Conservation (phyloP, 1,140 invertebrate genomes). For the Ephestia elutella region DNA sequence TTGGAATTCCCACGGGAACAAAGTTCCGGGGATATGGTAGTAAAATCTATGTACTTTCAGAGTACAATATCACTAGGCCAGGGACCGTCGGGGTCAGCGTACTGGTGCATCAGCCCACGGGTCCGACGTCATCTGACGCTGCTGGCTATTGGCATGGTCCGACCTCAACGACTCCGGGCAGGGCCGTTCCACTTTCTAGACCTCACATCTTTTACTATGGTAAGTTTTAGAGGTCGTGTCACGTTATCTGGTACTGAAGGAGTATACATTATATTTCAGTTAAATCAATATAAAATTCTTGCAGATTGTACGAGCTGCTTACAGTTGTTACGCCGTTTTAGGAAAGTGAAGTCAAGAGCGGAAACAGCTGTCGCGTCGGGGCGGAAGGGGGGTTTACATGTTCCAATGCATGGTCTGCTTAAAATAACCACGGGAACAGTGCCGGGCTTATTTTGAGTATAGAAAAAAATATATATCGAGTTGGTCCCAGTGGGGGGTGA, state of each 20-base stretch:
- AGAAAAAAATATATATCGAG: no score
- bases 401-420: no score
- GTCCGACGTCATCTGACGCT: constrained; percentile 35
- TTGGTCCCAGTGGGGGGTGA: no score
- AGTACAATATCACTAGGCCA: constrained; percentile 36
- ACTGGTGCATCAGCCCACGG: constrained; percentile 40
- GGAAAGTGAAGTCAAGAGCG: constrained; percentile 23
- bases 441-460: no score
- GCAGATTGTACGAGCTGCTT: constrained; percentile 54
- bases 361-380: no score
- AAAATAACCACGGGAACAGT: no score
- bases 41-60: constrained; percentile 22
- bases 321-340: constrained; percentile 52
- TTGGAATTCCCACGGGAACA: no score
- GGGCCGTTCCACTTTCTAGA: constrained; percentile 46
- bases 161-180: constrained; percentile 27
- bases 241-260: neutral
- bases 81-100: constrained; percentile 41
- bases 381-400: no score
- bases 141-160: constrained; percentile 34
- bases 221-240: constrained; percentile 15
- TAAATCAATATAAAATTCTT: constrained; percentile 8
- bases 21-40: no score
- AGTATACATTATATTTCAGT: neutral
- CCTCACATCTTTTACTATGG: constrained; percentile 50